Evolutionary conservation across 2,797 vertebrate species (phyloP).

Genomic region (Sebastes glaucus): DNA sequence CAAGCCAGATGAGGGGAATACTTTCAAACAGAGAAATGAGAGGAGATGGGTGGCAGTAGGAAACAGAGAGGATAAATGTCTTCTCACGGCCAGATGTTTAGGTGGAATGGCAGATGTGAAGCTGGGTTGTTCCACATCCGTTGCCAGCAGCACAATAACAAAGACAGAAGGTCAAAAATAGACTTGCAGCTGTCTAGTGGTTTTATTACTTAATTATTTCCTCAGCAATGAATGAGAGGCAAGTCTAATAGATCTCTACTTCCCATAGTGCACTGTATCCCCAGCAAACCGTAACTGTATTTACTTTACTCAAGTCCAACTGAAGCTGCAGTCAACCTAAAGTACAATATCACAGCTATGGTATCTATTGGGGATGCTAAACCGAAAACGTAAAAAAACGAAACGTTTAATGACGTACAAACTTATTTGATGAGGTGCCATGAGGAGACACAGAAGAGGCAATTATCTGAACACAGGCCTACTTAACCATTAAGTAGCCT

Average conservation of each 20-base stretch:
- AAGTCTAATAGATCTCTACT: background rate
- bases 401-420: background rate
- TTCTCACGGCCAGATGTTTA: slow-evolving; percentile 58
- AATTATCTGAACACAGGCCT: background rate
- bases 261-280: background rate
- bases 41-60: background rate
- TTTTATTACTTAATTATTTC: slow-evolving; percentile 52
- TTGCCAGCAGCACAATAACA: slow-evolving; percentile 45
- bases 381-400: background rate
- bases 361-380: background rate
- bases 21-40: background rate
- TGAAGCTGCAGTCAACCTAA: background rate
- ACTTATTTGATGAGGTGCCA: background rate
- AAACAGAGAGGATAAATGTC: background rate
- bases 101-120: slow-evolving; percentile 54
- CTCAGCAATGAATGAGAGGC: background rate
- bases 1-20: background rate
- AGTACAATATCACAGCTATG: background rate
- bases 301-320: background rate
- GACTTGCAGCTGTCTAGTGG: slow-evolving; percentile 33
- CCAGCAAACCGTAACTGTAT: background rate
- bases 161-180: slow-evolving; percentile 45
- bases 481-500: no score
- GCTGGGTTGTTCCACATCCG: slow-evolving; percentile 44
- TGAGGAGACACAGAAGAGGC: fast-evolving